A percentile compares a stretch with the other conserved stretches of the same genome.
phyloP scores from a whole-genome alignment of 2,113 vertebrate species.

The Perognathus longimembris region DNA sequence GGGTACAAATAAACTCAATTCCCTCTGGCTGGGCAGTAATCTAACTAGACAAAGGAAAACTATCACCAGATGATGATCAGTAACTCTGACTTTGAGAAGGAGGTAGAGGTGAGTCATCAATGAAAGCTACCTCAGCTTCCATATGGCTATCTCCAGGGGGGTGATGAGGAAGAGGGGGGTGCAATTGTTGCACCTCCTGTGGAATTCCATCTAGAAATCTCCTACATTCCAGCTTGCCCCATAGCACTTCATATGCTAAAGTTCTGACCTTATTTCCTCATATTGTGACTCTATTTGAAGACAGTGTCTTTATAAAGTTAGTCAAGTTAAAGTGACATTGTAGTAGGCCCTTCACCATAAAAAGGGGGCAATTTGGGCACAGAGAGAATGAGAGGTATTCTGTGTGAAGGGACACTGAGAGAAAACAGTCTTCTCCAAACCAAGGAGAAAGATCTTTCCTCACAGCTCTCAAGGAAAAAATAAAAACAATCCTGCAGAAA shows the following conservation, averaged over 20 bases:
- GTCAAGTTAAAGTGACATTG: conserved; percentile 10
- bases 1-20: not conserved
- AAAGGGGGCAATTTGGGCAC: not conserved
- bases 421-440: not conserved
- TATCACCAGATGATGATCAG: not conserved
- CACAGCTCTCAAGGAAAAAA: not conserved
- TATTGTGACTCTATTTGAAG: not conserved
- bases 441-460: not conserved
- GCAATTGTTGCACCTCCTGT: rapidly evolving
- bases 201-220: not conserved
- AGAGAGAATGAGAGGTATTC: not conserved
- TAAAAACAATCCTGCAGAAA: not conserved
- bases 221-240: not conserved
- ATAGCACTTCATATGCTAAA: not conserved
- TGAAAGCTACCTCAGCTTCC: not conserved
- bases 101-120: not conserved
- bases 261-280: not conserved
- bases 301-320: not conserved
- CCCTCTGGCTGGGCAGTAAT: not conserved
- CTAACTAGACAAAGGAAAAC: not conserved
- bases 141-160: not conserved
- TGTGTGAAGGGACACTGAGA: not conserved
- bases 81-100: not conserved
- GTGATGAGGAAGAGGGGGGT: not conserved
- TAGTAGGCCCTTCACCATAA: not conserved